Conservation (phyloP, 2,113 vertebrate species). For the Terrapene triunguis region DNA sequence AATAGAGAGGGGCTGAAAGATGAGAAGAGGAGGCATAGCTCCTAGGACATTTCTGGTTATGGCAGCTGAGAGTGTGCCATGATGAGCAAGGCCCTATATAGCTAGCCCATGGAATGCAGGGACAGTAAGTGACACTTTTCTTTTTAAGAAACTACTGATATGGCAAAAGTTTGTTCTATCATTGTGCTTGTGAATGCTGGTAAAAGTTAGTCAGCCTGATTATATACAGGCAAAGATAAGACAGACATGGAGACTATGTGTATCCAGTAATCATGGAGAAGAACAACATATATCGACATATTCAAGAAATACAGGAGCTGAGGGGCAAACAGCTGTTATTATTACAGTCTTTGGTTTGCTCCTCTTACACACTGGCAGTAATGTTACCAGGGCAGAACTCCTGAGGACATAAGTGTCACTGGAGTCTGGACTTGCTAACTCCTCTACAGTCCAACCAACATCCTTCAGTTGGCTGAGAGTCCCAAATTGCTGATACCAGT, state of each 20-base stretch:
- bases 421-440: accelerated
- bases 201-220: constrained; percentile 43
- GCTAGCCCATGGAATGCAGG: not conserved
- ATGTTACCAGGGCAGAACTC: not conserved
- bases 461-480: not conserved
- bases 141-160: constrained; percentile 6
- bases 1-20: not conserved
- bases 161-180: not conserved
- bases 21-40: not conserved
- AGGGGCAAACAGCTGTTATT: too few species aligned
- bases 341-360: too few species aligned
- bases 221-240: constrained; percentile 42
- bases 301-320: too few species aligned
- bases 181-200: not conserved
- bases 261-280: constrained; percentile 31
- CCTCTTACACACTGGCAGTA: too few species aligned
- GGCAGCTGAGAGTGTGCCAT: not conserved
- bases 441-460: not conserved
- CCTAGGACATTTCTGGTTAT: not conserved
- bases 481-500: not conserved
- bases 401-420: not conserved
- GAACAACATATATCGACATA: not conserved
- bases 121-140: not conserved
- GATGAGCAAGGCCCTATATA: not conserved
- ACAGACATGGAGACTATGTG: constrained; percentile 55